phyloP scores from a whole-genome alignment of 2,888 invertebrate genomes.

The Agapostemon virescens region DNA sequence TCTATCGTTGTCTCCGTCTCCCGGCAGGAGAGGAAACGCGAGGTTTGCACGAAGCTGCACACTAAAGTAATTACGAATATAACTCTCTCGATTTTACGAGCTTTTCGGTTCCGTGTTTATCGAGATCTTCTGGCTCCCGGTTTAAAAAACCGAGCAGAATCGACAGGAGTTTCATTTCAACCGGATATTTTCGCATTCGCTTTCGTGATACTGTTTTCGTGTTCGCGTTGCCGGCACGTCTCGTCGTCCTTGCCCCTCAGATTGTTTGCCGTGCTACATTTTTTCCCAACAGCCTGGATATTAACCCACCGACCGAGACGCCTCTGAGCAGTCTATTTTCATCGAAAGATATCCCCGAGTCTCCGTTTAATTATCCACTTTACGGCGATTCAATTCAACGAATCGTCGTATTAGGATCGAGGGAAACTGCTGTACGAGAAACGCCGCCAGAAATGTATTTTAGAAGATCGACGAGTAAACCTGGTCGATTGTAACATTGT shows the following conservation, averaged over 20 bases:
- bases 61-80: constrained; percentile 3
- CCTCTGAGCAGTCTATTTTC: no score
- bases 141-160: constrained; percentile 1
- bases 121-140: constrained; percentile 2
- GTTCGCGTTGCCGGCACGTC: neutral
- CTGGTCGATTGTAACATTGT: no score
- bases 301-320: no score
- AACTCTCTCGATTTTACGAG: constrained; percentile 16
- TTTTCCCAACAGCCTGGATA: neutral
- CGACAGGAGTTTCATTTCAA: constrained; percentile 19
- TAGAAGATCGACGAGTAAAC: no score
- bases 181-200: constrained; percentile 11
- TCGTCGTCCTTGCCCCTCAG: neutral
- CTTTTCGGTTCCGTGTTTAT: constrained; percentile 2
- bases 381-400: no score
- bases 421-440: no score
- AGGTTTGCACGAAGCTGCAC: constrained; percentile 9
- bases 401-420: no score
- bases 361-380: no score
- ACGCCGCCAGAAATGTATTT: no score
- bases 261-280: neutral
- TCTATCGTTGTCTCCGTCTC: neutral
- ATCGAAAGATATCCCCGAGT: no score
- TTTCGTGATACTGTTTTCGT: constrained; percentile 13
- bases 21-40: neutral